phyloP scores from a whole-genome alignment of 2,113 vertebrate species.

The Bos indicus region DNA sequence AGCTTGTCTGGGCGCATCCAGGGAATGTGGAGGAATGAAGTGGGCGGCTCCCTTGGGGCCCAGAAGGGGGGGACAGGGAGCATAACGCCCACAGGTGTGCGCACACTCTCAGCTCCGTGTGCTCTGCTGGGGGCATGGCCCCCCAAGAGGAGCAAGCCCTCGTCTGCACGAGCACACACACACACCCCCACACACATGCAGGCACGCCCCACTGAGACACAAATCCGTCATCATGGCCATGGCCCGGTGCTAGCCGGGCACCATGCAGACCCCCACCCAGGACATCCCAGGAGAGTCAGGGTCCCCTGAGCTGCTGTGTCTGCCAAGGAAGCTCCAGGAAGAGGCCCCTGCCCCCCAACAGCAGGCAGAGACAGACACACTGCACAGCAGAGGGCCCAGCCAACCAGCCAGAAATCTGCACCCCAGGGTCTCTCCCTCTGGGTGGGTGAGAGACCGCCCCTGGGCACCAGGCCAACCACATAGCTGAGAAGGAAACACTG shows the following conservation, averaged over 20 bases:
- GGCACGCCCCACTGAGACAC: fast-evolving
- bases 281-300: neutral
- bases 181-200: fast-evolving
- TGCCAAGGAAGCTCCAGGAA: neutral
- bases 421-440: neutral
- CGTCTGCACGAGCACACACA: neutral
- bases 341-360: fast-evolving
- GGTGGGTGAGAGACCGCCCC: neutral
- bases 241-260: too few relatives aligned
- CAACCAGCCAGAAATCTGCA: neutral
- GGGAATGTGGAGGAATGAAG: neutral
- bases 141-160: neutral
- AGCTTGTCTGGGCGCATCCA: neutral
- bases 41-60: fast-evolving
- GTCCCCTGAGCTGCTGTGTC: neutral
- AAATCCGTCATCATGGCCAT: neutral
- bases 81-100: fast-evolving
- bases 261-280: neutral
- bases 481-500: too few relatives aligned
- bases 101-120: too few relatives aligned
- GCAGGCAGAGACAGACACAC: neutral
- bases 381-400: neutral
- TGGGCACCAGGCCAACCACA: neutral
- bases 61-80: fast-evolving
- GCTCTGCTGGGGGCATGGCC: neutral